These are phyloP conservation scores for Pseudomyrmex concolor DNA, from an alignment of 1,140 invertebrate genomes.

Conservation along the genomic window DNA sequence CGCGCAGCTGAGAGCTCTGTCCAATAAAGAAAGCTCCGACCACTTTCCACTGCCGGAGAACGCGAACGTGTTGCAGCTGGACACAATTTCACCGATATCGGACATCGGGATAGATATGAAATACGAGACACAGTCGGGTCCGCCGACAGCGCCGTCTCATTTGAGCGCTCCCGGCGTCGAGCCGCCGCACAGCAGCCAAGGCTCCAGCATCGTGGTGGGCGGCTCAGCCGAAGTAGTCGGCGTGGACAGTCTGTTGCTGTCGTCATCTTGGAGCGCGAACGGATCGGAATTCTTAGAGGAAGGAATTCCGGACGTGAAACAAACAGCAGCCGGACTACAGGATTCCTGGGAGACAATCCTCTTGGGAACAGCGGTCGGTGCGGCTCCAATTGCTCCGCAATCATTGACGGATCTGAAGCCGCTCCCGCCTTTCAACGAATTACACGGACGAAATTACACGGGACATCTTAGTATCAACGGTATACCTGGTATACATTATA, in stretches of 20 bases:
- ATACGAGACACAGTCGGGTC: constrained; percentile 81
- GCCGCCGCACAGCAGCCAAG: constrained; percentile 82
- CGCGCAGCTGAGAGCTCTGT: not conserved
- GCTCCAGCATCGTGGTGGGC: constrained; percentile 78
- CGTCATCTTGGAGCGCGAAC: constrained; percentile 85
- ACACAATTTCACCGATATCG: constrained; percentile 65
- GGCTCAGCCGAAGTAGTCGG: constrained; percentile 81
- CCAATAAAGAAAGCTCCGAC: constrained; percentile 33
- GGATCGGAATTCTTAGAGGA: constrained; percentile 83
- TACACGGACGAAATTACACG: constrained; percentile 85
- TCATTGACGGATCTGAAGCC: constrained; percentile 93
- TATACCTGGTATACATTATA: constrained; percentile 94
- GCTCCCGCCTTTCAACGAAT: constrained; percentile 92
- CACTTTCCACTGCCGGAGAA: constrained; percentile 53
- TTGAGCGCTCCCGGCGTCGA: constrained; percentile 80
- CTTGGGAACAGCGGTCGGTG: constrained; percentile 82
- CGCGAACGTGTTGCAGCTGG: constrained; percentile 39
- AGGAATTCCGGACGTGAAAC: constrained; percentile 79
- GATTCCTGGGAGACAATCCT: constrained; percentile 84
- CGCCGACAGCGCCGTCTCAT: constrained; percentile 78
- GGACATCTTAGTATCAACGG: constrained; percentile 93
- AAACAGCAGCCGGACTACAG: constrained; percentile 82
- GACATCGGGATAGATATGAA: constrained; percentile 81
- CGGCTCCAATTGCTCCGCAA: constrained; percentile 71
- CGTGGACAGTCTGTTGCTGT: constrained; percentile 86